Base-by-base conservation (phyloP, 2,797 vertebrate species). In the Picus viridis region DNA sequence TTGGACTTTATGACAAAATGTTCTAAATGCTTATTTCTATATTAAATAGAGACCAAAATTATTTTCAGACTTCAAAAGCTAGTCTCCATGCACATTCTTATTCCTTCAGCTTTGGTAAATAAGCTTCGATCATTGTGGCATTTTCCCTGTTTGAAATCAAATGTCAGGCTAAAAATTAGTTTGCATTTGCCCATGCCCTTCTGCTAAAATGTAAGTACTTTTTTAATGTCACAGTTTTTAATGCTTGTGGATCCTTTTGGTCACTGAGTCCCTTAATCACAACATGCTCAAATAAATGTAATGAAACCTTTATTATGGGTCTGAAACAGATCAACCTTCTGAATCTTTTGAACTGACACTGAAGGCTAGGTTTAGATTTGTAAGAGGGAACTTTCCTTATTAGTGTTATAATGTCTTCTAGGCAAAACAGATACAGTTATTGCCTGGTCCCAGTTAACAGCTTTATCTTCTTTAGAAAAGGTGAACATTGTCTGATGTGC, bases 211-310 rank as follows among this genome's bases (percentile, higher is more conserved):
- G 7, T 4, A 3, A 72, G 13, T 34, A 86, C 12, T 41, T 43
- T 86, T 83, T 76, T 82, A 83, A 82, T 86, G 74, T 36, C 49
- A 82, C 65, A 67, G 67, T 84, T 93, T 93, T 93, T 86, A 89
- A 93, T 67, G 54, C 73, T 84, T 59, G 29, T 68, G 15, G 4
- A 19, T 84, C 20, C 27, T 90, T 90, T 90, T 84, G 34, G 61
- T 73, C 75, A 87, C 24, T 68, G 53, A 70, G 76, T 88, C 41
- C 43, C 4, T 74, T 67, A 70, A 79, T 70, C 17, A 72, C 12
- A 70, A 51, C 7, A 41, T 45, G 11, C 9, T 74, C 8, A 32
- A 80, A 56, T 29, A 89, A 89, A 67, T 39, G 3, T 23, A 85
- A 34, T 20, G 9, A 79, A 70, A 84, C 4, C 2, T 74, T 78